phyloP scores from a whole-genome alignment of 2,888 invertebrate species.

The Dermolepida albohirtum region DNA sequence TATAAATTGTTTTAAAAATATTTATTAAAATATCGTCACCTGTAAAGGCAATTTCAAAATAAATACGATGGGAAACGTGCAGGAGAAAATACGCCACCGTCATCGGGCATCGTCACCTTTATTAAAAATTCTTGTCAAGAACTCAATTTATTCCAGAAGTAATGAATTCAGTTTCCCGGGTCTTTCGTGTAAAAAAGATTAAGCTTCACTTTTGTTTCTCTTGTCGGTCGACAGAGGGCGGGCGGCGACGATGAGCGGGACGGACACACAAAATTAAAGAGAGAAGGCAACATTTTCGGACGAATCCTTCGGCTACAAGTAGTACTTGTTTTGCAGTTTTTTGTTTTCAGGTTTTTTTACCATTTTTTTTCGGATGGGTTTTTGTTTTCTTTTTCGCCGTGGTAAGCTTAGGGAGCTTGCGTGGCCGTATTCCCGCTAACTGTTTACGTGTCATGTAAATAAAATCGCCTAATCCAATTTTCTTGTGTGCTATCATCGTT shows the following conservation, averaged over 20 bases:
- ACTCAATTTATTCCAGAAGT: constrained; percentile 33
- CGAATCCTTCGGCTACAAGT: neutral
- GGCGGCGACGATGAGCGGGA: neutral
- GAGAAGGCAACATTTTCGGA: constrained; percentile 16
- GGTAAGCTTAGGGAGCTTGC: neutral
- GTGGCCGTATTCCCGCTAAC: constrained; percentile 2
- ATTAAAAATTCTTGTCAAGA: constrained; percentile 38
- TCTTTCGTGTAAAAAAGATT: constrained; percentile 29
- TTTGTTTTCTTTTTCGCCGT: constrained; percentile 1
- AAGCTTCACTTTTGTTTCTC: constrained; percentile 26
- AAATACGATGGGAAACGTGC: no score
- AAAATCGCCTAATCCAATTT: constrained; percentile 28
- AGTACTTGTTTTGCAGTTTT: constrained; percentile 13
- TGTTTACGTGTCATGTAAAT: constrained; percentile 28
- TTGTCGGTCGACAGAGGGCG: constrained; percentile 7
- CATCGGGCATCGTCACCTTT: constrained; percentile 18
- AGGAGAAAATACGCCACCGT: neutral
- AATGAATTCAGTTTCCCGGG: constrained; percentile 31
- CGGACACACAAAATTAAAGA: constrained; percentile 13
- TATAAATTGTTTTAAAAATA: no score
- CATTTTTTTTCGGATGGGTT: constrained; percentile 4
- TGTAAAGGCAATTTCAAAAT: no score
- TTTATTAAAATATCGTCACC: no score
- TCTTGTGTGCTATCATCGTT: constrained; percentile 1
- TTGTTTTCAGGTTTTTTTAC: neutral